phyloP scores from a whole-genome alignment of 2,888 invertebrate species.

The Sthenelais limicola region DNA sequence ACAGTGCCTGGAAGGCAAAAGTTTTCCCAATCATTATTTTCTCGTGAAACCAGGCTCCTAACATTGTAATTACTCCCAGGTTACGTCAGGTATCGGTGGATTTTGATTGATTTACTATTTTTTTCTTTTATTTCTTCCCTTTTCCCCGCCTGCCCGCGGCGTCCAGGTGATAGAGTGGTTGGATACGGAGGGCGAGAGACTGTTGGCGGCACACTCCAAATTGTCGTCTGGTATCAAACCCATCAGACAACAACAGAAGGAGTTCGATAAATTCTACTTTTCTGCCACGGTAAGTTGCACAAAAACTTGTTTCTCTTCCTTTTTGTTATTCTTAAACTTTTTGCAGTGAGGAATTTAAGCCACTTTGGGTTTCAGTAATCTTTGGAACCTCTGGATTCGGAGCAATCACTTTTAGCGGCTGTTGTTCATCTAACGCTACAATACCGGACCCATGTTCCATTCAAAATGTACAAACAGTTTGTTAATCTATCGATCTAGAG shows the following conservation, averaged over 20 bases:
- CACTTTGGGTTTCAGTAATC: too few species aligned
- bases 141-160: too few species aligned
- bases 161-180: conserved; percentile 40
- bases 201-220: conserved; percentile 16
- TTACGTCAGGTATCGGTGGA: neutral
- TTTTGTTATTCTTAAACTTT: neutral
- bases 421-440: too few species aligned
- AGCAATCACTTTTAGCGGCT: too few species aligned
- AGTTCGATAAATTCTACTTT: conserved; percentile 87
- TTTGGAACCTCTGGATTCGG: too few species aligned
- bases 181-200: conserved; percentile 14
- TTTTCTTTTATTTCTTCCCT: too few species aligned
- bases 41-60: neutral
- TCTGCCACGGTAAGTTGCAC: conserved; percentile 81
- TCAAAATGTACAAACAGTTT: too few species aligned
- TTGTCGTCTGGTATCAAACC: conserved; percentile 27
- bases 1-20: too few species aligned
- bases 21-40: neutral
- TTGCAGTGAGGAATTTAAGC: too few species aligned
- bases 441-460: too few species aligned
- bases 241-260: conserved; percentile 80
- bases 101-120: neutral
- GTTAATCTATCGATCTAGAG: too few species aligned
- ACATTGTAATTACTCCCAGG: neutral
- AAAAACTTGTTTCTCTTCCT: neutral